Conservation (phyloP, 2,113 vertebrate species). For the Protobothrops mucrosquamatus region DNA sequence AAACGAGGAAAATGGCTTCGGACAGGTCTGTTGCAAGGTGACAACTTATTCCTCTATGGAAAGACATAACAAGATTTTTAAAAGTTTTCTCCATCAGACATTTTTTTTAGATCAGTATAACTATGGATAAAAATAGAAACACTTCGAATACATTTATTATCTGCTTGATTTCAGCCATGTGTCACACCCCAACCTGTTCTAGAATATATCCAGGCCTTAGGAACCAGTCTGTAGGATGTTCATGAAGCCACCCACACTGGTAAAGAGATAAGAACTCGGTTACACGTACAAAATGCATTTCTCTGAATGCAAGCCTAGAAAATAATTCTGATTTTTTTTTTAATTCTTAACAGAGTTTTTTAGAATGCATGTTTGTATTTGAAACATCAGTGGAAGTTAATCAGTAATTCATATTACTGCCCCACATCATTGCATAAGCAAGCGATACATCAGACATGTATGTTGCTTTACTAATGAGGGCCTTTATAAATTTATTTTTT, state of each 20-base stretch:
- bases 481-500: background rate
- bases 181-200: background rate
- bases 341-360: too few relatives aligned
- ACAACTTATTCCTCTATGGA: constrained; percentile 1
- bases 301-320: background rate
- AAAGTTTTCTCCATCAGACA: background rate
- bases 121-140: background rate
- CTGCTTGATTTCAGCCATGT: background rate
- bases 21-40: too few relatives aligned
- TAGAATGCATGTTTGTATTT: background rate
- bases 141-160: background rate
- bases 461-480: background rate
- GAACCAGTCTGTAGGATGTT: background rate
- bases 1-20: too few relatives aligned
- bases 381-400: background rate
- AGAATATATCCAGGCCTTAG: background rate
- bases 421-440: background rate
- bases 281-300: background rate
- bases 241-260: background rate
- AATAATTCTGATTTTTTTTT: background rate
- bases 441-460: background rate
- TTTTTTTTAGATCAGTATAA: background rate
- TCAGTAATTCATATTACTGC: background rate
- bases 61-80: background rate
- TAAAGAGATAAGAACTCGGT: background rate